phyloP scores from a whole-genome alignment of 2,888 invertebrate species.

The Agonopterix arenella region DNA sequence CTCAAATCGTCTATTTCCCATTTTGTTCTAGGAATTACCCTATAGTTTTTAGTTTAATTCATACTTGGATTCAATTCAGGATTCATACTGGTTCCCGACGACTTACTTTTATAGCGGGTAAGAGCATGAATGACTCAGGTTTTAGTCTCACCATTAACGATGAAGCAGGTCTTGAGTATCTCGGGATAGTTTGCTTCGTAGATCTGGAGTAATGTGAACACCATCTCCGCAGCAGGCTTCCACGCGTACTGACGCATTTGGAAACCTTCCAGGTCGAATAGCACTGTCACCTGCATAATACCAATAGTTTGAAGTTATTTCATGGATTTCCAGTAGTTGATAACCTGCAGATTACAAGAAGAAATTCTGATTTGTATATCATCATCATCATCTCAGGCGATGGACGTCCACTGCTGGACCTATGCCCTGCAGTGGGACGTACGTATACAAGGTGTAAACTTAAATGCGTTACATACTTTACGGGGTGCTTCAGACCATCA shows the following conservation, averaged over 20 bases:
- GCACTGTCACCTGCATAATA: conserved; percentile 75
- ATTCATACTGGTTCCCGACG: background rate
- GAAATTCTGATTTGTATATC: no score
- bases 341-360: no score
- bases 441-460: no score
- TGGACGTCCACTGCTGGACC: no score
- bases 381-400: no score
- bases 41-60: background rate
- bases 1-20: no score
- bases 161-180: conserved; percentile 89
- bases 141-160: conserved; percentile 85
- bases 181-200: conserved; percentile 96
- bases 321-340: no score
- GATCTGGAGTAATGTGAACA: conserved; percentile 87
- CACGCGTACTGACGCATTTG: conserved; percentile 88
- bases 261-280: conserved; percentile 88
- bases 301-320: no score
- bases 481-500: no score
- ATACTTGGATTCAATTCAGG: background rate
- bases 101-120: background rate
- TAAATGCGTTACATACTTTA: no score
- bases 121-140: background rate
- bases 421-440: no score
- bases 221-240: conserved; percentile 91
- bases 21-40: no score